Evolutionary conservation across 2,113 vertebrate genomes (phyloP).

Genomic region (Charina bottae): DNA sequence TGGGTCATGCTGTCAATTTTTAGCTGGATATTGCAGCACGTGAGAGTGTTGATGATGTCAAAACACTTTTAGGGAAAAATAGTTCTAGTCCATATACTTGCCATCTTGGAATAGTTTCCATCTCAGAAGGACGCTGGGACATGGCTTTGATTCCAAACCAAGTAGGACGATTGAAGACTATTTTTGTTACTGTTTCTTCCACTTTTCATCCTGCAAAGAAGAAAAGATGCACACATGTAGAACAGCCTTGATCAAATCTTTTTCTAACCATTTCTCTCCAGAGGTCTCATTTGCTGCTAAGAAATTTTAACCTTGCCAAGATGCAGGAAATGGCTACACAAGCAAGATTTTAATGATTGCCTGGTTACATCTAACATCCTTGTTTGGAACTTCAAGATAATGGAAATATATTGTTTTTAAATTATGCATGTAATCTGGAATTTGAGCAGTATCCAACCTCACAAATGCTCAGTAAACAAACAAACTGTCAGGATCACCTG

Average conservation of each 20-base stretch:
- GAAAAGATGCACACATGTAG: neutral
- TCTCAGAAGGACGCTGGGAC: neutral
- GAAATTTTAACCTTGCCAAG: conserved; percentile 71
- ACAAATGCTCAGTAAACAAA: conserved; percentile 1
- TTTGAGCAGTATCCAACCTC: conserved; percentile 13
- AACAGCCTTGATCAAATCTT: conserved; percentile 54
- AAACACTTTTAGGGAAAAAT: neutral
- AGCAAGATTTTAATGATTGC: conserved; percentile 76
- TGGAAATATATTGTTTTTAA: conserved; percentile 71
- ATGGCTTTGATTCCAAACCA: conserved; percentile 49
- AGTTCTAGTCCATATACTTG: neutral
- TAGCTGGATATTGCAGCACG: neutral
- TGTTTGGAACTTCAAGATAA: conserved; percentile 67
- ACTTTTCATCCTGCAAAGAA: conserved; percentile 48
- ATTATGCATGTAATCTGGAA: conserved; percentile 63
- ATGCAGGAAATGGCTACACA: conserved; percentile 66
- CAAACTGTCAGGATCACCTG: no score
- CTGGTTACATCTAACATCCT: conserved; percentile 71
- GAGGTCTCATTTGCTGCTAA: conserved; percentile 77
- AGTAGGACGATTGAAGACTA: conserved; percentile 38
- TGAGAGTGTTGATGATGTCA: conserved; percentile 3
- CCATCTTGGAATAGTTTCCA: conserved; percentile 12
- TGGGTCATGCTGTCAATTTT: neutral
- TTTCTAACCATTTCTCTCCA: conserved; percentile 68
- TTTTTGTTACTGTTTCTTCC: conserved; percentile 20